These are phyloP conservation scores for Sebastes itinus DNA, from an alignment of 2,797 vertebrate species.

Conservation along the genomic window DNA sequence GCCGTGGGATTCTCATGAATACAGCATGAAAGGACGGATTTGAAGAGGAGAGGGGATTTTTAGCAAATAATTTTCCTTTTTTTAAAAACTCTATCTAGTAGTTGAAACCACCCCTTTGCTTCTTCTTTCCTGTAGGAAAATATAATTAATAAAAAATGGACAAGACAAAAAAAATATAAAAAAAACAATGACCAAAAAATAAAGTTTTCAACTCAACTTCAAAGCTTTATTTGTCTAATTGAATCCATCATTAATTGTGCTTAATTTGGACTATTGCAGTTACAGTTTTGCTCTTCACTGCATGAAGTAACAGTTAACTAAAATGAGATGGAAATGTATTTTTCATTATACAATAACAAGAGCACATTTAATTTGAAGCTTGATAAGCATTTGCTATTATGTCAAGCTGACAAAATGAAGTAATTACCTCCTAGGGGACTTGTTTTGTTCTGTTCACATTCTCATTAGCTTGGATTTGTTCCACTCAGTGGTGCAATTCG, in stretches of 20 bases:
- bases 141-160: slow-evolving; percentile 79
- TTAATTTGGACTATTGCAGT: not conserved
- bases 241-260: slow-evolving; percentile 29
- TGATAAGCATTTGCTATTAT: slow-evolving; percentile 20
- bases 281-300: not conserved
- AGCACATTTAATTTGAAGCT: slow-evolving; percentile 42
- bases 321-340: slow-evolving; percentile 29
- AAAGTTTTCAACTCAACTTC: slow-evolving; percentile 83
- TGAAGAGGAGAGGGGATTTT: slow-evolving; percentile 68
- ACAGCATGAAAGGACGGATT: slow-evolving; percentile 54
- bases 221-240: slow-evolving; percentile 43
- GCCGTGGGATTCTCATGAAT: slow-evolving; percentile 30
- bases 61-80: slow-evolving; percentile 46
- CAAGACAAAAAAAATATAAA: slow-evolving; percentile 78
- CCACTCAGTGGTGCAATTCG: slow-evolving; percentile 1
- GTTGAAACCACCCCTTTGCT: slow-evolving; percentile 53
- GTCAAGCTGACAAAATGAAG: slow-evolving; percentile 39
- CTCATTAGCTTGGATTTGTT: slow-evolving; percentile 54
- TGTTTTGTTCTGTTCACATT: slow-evolving; percentile 14
- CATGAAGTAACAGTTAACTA: not conserved
- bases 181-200: slow-evolving; percentile 80
- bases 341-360: slow-evolving; percentile 35
- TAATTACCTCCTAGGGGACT: slow-evolving; percentile 41
- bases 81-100: slow-evolving; percentile 54
- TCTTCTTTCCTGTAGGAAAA: slow-evolving; percentile 76